Conservation (phyloP, 2,797 vertebrate genomes). For the Catharus ustulatus region DNA sequence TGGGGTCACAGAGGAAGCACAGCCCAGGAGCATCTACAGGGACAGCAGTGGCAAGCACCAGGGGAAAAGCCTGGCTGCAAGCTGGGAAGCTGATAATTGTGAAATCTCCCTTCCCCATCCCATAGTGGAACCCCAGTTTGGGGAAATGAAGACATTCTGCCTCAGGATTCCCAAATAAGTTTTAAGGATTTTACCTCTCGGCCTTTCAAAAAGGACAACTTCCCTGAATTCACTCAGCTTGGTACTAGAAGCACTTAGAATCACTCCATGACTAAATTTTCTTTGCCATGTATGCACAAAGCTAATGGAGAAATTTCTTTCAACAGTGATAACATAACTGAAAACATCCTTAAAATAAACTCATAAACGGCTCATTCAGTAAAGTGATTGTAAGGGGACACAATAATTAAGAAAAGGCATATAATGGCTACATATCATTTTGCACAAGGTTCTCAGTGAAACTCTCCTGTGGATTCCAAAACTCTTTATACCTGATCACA, state of each 20-base stretch:
- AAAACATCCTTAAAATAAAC: conserved; percentile 2
- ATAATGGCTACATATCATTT: not conserved
- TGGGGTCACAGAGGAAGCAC: not conserved
- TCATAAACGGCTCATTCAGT: not conserved
- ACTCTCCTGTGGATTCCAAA: not conserved
- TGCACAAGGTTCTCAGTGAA: not conserved
- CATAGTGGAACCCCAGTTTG: not conserved
- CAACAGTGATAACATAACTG: conserved; percentile 30
- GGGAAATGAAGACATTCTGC: not conserved
- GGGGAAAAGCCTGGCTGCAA: not conserved
- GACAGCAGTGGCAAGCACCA: not conserved
- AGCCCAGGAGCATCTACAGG: not conserved
- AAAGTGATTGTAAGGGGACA: not conserved
- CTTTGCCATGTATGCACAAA: conserved; percentile 20
- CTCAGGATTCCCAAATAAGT: not conserved
- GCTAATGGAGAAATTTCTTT: not conserved
- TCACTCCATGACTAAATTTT: not conserved
- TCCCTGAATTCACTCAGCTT: not conserved
- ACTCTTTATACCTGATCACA: not conserved
- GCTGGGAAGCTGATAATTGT: not conserved
- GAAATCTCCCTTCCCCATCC: not conserved
- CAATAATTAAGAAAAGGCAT: not conserved
- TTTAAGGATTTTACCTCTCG: not conserved
- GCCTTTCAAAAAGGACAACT: not conserved
- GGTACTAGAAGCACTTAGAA: not conserved